Percentiles rank a stretch among this genome's conserved stretches.
These are phyloP conservation scores for Eurois occulta DNA, from an alignment of 2,888 invertebrate species.

Conservation along the genomic window DNA sequence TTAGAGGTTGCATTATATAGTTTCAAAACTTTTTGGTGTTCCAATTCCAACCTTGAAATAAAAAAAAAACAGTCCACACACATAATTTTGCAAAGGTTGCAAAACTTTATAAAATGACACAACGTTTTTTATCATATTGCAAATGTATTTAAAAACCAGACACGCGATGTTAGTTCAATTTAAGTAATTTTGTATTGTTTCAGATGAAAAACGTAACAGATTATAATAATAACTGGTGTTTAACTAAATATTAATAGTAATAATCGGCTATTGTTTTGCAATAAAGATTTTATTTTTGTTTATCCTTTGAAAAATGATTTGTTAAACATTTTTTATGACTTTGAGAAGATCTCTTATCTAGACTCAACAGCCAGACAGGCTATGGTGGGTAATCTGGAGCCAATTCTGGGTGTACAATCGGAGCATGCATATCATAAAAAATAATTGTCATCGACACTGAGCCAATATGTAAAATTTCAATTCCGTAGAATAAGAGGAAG, in stretches of 20 bases:
- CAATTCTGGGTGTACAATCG: not conserved
- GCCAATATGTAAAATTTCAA: not conserved
- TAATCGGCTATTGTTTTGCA: constrained; percentile 8
- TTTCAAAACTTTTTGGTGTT: constrained; percentile 37
- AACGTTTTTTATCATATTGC: constrained; percentile 45
- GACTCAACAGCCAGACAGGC: not conserved
- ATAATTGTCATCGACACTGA: not conserved
- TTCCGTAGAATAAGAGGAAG: no score
- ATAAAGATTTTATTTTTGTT: not conserved
- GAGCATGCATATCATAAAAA: not conserved
- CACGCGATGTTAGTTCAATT: constrained; percentile 48
- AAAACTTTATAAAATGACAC: constrained; percentile 35
- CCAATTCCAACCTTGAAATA: constrained; percentile 32
- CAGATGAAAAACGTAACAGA: constrained; percentile 40
- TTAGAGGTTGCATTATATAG: constrained; percentile 48
- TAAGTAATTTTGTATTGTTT: constrained; percentile 47
- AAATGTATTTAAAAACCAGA: constrained; percentile 16
- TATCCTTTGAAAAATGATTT: not conserved
- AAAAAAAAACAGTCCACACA: constrained; percentile 26
- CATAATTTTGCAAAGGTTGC: constrained; percentile 39
- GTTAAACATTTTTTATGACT: not conserved
- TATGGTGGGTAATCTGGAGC: not conserved
- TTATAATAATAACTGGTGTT: constrained; percentile 51
- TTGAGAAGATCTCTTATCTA: not conserved
- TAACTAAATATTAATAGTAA: constrained; percentile 28